Evolutionary conservation across 2,797 vertebrate species (phyloP), one percentile per base, ranked within the genome.

Genomic region (Rhabdomys pumilio): DNA sequence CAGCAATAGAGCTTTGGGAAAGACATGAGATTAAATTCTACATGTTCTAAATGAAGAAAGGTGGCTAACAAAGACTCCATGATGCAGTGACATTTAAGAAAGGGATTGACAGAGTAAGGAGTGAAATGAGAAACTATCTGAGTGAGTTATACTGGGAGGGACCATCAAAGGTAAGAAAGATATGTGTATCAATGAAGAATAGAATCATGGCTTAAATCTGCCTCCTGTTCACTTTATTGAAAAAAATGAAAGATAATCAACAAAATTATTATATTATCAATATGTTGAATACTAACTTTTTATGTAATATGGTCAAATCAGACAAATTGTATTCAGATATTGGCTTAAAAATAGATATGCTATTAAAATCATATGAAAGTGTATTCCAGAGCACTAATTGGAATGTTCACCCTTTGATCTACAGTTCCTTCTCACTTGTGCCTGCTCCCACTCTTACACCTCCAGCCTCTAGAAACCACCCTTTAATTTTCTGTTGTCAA

Each of bases 201-300:
- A 61, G 19, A 88, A 86, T 29, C 72, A 41, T 76, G 53, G 72
- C 80, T 93, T 75, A 72, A 72, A 89, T 72, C 14, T 17, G 87
- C 34, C 59, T 75, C 41, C 44, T 91, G 38, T 15, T 89, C 20
- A 86, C 11, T 88, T 72, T 73, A 61, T 85, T 61, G 14, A 91
- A 80, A 41, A 90, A 89, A 90, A 72, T 38, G 50, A 75, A 96
- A 61, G 86, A 20, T 14, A 89, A 63, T 75, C 11, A 89, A 31
- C 4, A 9, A 29, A n/a, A 31, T 61, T 83, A 41, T 6, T 53
- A 67, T 94, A 67, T 90, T 72, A 93, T 50, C 73, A 75, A 34
- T 80, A 94, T 93, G 73, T 19, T 87, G 53, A 93, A 67, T 88
- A 65, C 29, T 57, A 91, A 34, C 13, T 79, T 82, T 72, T 69